Evolutionary conservation across 2,797 vertebrate genomes (phyloP), one percentile per base, ranked within the genome.

Genomic region (Pantherophis vulpinus): DNA sequence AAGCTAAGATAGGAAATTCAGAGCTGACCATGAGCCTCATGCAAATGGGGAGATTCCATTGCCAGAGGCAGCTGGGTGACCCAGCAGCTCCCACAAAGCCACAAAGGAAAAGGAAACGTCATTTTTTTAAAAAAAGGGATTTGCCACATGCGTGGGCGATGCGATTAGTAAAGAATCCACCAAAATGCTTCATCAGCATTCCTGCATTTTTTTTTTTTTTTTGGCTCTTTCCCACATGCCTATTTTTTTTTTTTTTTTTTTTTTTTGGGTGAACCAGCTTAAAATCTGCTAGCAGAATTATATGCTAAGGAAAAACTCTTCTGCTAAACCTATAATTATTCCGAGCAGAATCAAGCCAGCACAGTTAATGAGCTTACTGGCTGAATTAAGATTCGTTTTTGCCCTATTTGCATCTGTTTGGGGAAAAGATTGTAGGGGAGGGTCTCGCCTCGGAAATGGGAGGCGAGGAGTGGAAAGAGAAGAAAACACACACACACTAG

Each of bases 121-220:
- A 14, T 37, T 74, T 55, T 47, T 20, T 66, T 5, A 14, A n/a
- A n/a, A 61, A 11, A 11, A 2, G 93, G 96, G 95, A 55, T 96
- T 94, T 95, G 94, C 95, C 91, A 6, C 56, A 92, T 89, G 70
- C 47, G 54, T 13, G 27, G 74, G 95, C 96, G 95, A 90, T 70
- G 51, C 63, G 96, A 97, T 97, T 97, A 93, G 42, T 93, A 93
- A 97, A 97, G 92, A 88, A 96, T 79, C 90, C 42, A 37, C 4
- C 70, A 94, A 83, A 56, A 94, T 91, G 47, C 94, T 83, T 83
- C 94, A 97, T n/a, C 93, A 95, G 91, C 94, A 93, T 94, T 93
- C 93, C 93, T 32, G 89, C 92, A 54, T n/a, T 29, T 37, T 5
- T 37, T 37, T 37, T 37, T 37, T 29, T 94, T 42, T 56, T 8